phyloP scores from a whole-genome alignment of 2,888 invertebrate species.

The Cancer borealis region DNA sequence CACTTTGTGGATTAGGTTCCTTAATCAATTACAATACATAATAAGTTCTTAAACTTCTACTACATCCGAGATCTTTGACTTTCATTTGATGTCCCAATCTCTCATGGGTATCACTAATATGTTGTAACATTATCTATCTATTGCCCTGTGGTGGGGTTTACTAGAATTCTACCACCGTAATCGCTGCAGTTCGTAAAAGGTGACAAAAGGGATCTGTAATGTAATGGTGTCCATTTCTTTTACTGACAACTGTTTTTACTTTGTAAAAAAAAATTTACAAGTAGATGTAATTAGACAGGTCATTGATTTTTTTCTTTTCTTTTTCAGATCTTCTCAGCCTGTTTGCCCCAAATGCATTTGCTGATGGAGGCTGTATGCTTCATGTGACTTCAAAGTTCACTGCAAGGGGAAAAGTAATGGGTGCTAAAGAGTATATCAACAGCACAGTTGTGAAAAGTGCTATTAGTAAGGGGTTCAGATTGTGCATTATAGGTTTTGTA shows the following conservation, averaged over 20 bases:
- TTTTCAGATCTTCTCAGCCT: slow-evolving; percentile 46
- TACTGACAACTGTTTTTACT: neutral
- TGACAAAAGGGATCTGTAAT: too few relatives aligned
- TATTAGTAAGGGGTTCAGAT: slow-evolving; percentile 78
- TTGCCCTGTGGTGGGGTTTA: too few relatives aligned
- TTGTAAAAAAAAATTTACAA: neutral
- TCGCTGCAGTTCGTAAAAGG: too few relatives aligned
- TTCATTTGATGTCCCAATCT: too few relatives aligned
- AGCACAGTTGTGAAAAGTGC: slow-evolving; percentile 55
- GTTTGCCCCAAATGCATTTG: slow-evolving; percentile 41
- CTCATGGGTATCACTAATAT: too few relatives aligned
- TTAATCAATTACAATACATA: too few relatives aligned
- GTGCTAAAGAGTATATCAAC: slow-evolving; percentile 67
- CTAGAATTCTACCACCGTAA: too few relatives aligned
- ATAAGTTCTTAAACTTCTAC: too few relatives aligned
- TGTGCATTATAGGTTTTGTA: slow-evolving; percentile 79
- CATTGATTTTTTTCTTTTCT: neutral
- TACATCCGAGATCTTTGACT: too few relatives aligned
- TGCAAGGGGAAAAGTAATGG: slow-evolving; percentile 78
- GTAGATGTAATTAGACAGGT: neutral
- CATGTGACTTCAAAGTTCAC: slow-evolving; percentile 80
- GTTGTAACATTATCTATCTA: too few relatives aligned
- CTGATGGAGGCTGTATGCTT: slow-evolving; percentile 73
- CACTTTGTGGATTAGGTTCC: too few relatives aligned
- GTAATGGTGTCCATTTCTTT: neutral